These are phyloP conservation scores for Python bivittatus DNA, from an alignment of 2,113 vertebrate genomes.

Conservation along the genomic window DNA sequence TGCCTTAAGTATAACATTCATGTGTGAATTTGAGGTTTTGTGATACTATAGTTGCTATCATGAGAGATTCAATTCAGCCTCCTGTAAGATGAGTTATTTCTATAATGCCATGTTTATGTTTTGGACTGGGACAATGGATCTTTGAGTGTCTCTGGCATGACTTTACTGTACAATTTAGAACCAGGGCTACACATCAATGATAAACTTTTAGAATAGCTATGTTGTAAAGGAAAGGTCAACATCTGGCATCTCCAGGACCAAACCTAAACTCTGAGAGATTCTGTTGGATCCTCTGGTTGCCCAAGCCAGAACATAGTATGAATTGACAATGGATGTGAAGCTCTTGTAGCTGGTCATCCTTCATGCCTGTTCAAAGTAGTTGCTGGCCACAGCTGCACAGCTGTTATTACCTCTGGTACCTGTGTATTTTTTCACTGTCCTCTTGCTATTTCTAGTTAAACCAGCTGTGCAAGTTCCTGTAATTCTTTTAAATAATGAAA, in stretches of 20 bases:
- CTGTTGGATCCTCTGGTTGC: background rate
- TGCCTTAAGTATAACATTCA: background rate
- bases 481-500: background rate
- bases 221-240: background rate
- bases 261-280: background rate
- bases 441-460: background rate
- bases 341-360: background rate
- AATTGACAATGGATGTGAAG: background rate
- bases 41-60: background rate
- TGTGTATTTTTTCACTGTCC: background rate
- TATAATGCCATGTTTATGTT: background rate
- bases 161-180: background rate
- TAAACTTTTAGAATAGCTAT: background rate
- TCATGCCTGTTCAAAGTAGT: background rate
- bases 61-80: background rate
- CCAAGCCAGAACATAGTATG: background rate
- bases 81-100: background rate
- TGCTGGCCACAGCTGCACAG: background rate
- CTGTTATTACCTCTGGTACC: background rate
- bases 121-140: too few species aligned
- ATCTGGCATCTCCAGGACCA: background rate
- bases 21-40: background rate
- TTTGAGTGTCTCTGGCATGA: background rate
- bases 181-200: background rate
- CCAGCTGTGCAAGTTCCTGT: background rate